phyloP scores from a whole-genome alignment of 2,113 vertebrate species.

The Columba janthina region DNA sequence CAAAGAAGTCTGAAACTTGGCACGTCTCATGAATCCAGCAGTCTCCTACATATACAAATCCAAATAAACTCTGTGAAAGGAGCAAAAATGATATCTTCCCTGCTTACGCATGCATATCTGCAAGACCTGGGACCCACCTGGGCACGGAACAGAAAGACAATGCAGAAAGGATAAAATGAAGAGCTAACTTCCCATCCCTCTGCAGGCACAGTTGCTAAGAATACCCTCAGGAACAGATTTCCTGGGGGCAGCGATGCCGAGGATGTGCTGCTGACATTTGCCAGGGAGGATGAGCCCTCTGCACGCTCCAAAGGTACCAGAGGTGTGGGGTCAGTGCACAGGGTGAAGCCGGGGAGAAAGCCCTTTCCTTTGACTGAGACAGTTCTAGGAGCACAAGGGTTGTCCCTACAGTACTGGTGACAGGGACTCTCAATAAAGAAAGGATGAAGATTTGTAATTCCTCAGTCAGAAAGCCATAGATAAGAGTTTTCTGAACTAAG shows the following conservation, averaged over 20 bases:
- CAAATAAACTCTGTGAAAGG: neutral
- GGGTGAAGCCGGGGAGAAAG: fast-evolving
- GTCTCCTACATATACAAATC: neutral
- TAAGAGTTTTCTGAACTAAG: neutral
- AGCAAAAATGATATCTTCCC: neutral
- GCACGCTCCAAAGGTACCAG: neutral
- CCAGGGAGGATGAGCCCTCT: neutral
- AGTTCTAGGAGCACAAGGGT: neutral
- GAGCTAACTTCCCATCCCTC: neutral
- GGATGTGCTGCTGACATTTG: fast-evolving
- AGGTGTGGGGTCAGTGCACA: fast-evolving
- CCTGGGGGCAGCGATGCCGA: neutral
- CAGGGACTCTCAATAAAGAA: neutral
- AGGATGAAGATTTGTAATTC: neutral
- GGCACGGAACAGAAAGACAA: neutral
- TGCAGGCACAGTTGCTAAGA: neutral
- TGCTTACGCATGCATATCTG: fast-evolving
- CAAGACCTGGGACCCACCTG: neutral
- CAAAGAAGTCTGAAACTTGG: neutral
- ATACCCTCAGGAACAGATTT: neutral
- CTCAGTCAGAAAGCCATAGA: neutral
- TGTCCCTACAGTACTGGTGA: neutral
- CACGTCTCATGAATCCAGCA: neutral
- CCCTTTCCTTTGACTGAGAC: neutral
- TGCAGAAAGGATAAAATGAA: neutral